A percentile compares a stretch with the other conserved stretches of the same genome.
phyloP scores from a whole-genome alignment of 2,888 invertebrate species.

The Drosophila yooni region DNA sequence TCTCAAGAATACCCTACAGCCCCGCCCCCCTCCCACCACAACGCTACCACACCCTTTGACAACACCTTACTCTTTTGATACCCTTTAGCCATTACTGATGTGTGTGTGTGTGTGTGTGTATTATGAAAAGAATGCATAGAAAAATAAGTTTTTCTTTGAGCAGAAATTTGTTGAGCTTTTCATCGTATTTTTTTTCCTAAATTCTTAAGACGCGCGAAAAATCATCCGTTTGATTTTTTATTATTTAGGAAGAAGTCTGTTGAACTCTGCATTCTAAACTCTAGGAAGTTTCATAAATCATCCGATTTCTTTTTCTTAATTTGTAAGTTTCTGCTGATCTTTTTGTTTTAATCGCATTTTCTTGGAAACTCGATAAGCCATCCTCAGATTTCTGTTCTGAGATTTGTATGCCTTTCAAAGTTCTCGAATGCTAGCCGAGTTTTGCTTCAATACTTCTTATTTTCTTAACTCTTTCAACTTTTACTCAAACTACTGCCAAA shows the following conservation, averaged over 20 bases:
- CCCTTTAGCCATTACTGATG: constrained; percentile 2
- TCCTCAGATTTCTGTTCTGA: neutral
- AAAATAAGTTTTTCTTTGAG: neutral
- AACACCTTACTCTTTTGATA: neutral
- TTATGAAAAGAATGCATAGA: neutral
- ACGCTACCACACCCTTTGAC: neutral
- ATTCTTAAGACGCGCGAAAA: neutral
- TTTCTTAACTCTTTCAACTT: neutral
- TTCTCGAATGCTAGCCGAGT: too few species aligned
- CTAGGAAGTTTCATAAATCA: neutral
- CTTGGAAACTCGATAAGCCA: neutral
- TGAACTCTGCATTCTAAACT: neutral
- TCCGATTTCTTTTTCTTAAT: neutral
- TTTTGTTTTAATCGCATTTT: neutral
- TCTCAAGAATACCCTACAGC: constrained; percentile 15
- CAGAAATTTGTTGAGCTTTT: neutral
- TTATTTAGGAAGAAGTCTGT: neutral
- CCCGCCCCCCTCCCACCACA: neutral
- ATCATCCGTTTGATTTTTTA: neutral
- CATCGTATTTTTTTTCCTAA: neutral
- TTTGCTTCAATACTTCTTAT: neutral
- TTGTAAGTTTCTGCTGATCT: neutral
- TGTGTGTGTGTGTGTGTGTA: neutral
- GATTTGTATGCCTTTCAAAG: neutral
- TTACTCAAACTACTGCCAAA: too few species aligned